Evolutionary conservation across 2,113 vertebrate genomes (phyloP).

Genomic region (Sphyrna mokarran): DNA sequence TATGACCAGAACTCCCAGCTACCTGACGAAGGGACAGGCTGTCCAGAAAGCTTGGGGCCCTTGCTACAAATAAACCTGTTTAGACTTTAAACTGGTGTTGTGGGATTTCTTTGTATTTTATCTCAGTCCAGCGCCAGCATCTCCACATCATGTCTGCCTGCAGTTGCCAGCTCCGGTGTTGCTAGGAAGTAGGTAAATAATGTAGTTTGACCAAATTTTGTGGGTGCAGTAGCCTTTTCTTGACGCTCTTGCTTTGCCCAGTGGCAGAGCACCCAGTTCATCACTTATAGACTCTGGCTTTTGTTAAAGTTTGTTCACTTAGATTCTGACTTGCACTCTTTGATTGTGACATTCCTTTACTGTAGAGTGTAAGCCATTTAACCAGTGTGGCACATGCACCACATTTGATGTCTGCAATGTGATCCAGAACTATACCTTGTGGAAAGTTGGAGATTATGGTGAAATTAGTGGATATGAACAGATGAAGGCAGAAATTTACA

Average conservation of each 20-base stretch:
- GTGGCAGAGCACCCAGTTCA: neutral
- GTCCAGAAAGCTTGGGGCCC: too few relatives aligned
- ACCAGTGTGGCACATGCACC: constrained; percentile 81
- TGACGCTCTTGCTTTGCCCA: neutral
- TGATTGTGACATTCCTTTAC: neutral
- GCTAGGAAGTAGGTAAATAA: neutral
- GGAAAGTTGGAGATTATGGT: constrained; percentile 83
- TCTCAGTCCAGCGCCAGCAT: too few relatives aligned
- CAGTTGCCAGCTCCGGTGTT: neutral
- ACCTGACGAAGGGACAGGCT: too few relatives aligned
- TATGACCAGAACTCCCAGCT: too few relatives aligned
- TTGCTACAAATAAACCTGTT: too few relatives aligned
- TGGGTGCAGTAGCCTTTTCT: too few relatives aligned
- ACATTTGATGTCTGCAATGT: constrained; percentile 72
- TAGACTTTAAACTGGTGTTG: too few relatives aligned
- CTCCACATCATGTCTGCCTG: too few relatives aligned
- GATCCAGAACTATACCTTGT: constrained; percentile 83
- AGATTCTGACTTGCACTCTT: neutral
- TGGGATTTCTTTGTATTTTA: too few relatives aligned
- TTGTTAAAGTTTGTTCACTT: neutral
- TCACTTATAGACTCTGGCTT: neutral
- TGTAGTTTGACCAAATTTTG: neutral
- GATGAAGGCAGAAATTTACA: constrained; percentile 91
- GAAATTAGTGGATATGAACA: constrained; percentile 73
- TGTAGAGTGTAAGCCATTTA: constrained; percentile 77